These are phyloP conservation scores for Autographa pulchrina DNA, from an alignment of 2,888 invertebrate genomes.

Conservation along the genomic window DNA sequence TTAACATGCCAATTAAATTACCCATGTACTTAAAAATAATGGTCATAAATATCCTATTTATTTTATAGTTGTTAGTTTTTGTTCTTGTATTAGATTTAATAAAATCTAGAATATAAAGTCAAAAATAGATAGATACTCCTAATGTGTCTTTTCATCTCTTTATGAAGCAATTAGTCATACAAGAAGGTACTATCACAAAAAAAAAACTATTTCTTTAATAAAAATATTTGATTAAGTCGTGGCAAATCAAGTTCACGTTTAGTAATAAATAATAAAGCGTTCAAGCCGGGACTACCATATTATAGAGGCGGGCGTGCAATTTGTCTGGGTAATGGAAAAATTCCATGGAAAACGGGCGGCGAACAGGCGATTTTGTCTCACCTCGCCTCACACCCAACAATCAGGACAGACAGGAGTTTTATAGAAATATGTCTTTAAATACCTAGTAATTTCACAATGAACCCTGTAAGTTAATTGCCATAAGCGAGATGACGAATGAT, in stretches of 20 bases:
- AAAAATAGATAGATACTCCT: too few species aligned
- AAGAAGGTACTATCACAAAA: too few species aligned
- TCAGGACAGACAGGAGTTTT: conserved; percentile 17
- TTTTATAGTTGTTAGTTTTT: too few species aligned
- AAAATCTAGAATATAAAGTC: too few species aligned
- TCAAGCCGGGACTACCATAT: conserved; percentile 62
- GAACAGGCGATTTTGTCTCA: conserved; percentile 51
- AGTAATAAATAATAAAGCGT: conserved; percentile 79
- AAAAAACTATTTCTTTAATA: not conserved
- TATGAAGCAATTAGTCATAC: too few species aligned
- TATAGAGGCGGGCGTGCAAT: conserved; percentile 79
- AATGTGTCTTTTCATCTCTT: too few species aligned
- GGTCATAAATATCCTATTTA: too few species aligned
- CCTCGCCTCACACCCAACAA: conserved; percentile 38
- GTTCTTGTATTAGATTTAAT: too few species aligned
- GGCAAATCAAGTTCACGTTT: conserved; percentile 35
- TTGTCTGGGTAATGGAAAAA: conserved; percentile 87
- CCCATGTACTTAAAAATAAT: too few species aligned
- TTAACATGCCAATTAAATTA: too few species aligned
- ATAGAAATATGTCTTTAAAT: conserved; percentile 8
- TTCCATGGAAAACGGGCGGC: conserved; percentile 83
- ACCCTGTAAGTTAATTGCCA: too few species aligned
- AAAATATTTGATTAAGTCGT: not conserved
- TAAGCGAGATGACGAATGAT: too few species aligned
- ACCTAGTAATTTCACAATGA: not conserved